phyloP scores from a whole-genome alignment of 2,797 vertebrate species.

The Muscicapa striata region DNA sequence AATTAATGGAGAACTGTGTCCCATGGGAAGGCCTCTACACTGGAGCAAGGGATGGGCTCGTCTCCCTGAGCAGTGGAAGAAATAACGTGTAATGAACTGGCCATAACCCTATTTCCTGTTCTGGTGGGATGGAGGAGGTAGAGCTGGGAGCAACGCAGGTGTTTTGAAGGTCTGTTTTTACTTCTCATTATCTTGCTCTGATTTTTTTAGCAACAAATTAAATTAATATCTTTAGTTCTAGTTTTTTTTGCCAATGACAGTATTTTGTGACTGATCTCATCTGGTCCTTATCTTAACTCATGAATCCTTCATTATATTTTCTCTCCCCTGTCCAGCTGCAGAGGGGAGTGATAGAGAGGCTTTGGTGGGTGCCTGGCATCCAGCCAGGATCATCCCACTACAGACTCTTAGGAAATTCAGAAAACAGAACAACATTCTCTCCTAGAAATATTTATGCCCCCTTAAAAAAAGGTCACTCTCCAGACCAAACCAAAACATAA shows the following conservation, averaged over 20 bases:
- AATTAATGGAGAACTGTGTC: not conserved
- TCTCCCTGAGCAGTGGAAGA: not conserved
- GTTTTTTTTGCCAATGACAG: not conserved
- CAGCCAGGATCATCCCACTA: not conserved
- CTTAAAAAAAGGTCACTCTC: not conserved
- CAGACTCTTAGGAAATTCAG: not conserved
- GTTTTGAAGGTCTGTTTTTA: not conserved
- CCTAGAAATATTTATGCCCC: not conserved
- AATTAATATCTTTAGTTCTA: not conserved
- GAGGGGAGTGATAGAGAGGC: not conserved
- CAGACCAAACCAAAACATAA: not conserved
- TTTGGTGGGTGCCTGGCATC: not conserved
- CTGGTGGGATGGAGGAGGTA: not conserved
- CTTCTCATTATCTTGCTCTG: not conserved
- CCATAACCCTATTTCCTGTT: not conserved
- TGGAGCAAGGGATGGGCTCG: not conserved
- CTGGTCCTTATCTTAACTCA: not conserved
- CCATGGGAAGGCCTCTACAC: too few relatives aligned
- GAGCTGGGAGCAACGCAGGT: not conserved
- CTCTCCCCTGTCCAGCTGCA: not conserved
- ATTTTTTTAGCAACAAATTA: not conserved
- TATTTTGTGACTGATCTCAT: not conserved
- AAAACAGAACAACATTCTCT: not conserved
- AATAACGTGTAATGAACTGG: not conserved
- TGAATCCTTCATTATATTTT: not conserved